phyloP scores from a whole-genome alignment of 53 echinoderm and acorn worm species.

The Pentamera pediparva region DNA sequence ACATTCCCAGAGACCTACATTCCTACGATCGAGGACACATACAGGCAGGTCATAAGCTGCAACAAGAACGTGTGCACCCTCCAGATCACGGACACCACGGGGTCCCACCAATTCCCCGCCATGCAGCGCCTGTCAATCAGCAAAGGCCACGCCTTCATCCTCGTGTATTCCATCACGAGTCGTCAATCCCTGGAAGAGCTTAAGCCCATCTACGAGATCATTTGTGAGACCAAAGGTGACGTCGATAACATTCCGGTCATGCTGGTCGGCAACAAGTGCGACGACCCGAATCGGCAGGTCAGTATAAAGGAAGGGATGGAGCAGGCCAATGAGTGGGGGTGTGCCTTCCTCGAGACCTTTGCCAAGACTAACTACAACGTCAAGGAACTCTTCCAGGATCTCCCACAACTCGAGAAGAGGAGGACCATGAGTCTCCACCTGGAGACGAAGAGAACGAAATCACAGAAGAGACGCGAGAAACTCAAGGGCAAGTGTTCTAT shows the following conservation, averaged over 20 bases:
- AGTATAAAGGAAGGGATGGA: conserved; percentile 90
- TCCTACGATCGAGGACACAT: conserved; percentile 97
- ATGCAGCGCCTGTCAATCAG: conserved; percentile 99
- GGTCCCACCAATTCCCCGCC: conserved; percentile 98
- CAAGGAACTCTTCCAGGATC: conserved; percentile 97
- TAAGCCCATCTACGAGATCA: conserved; percentile 92
- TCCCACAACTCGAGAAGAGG: conserved; percentile 89
- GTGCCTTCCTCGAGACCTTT: conserved; percentile 92
- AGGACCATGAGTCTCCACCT: conserved; percentile 97
- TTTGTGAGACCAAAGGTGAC: conserved; percentile 97
- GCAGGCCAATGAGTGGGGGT: conserved; percentile 84
- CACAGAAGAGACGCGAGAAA: conserved; percentile 94
- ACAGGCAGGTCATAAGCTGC: conserved; percentile 98
- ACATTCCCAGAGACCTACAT: conserved; percentile 97
- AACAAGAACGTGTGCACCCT: conserved; percentile 99
- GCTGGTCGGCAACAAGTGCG: conserved; percentile 98
- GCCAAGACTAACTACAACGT: conserved; percentile 99
- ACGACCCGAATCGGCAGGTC: conserved; percentile 88
- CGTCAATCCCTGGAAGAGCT: conserved; percentile 97
- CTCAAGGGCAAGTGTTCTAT: conserved; percentile 97
- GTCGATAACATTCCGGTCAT: conserved; percentile 96
- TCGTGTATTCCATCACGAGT: conserved; percentile 97
- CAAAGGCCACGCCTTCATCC: conserved; percentile 97
- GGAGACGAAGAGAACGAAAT: conserved; percentile 98
- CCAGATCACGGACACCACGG: conserved; percentile 97